Percentiles rank a stretch among this genome's conserved stretches.
Conservation (phyloP, 1,140 invertebrate genomes). For the Atopsyche davidsoni region DNA sequence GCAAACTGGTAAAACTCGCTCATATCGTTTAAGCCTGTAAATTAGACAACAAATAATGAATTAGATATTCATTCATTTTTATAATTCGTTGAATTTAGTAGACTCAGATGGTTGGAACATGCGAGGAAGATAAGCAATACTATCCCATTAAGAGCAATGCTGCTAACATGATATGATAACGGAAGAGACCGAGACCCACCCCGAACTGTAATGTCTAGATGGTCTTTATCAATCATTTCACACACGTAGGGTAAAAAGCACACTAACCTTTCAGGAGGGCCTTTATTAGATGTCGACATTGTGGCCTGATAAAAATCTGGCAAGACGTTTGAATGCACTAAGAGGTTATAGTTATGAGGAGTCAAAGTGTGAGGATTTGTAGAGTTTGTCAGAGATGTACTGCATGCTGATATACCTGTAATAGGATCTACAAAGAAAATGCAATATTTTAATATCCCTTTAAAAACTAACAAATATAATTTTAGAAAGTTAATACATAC, state of each 20-base stretch:
- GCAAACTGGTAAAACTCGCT: conserved; percentile 26
- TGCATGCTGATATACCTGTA: conserved; percentile 63
- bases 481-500: conserved; percentile 46
- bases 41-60: no score
- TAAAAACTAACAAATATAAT: no score
- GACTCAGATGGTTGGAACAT: no score
- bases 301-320: conserved; percentile 55
- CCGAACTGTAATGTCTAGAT: no score
- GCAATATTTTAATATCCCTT: not conserved
- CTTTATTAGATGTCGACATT: conserved; percentile 41
- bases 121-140: no score
- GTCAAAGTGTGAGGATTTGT: conserved; percentile 51
- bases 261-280: conserved; percentile 42
- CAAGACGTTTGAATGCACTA: conserved; percentile 71
- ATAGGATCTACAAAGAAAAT: conserved; percentile 53
- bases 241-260: no score
- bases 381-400: conserved; percentile 53
- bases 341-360: conserved; percentile 72
- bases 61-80: no score
- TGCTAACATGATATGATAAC: no score
- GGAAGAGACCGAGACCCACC: no score
- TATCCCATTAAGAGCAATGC: no score
- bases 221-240: no score
- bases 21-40: conserved; percentile 39
- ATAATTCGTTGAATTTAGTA: no score